Percentiles rank a stretch among this genome's conserved stretches.
Evolutionary conservation across 2,888 invertebrate species (phyloP).

Genomic region (Caenorhabditis sp.): DNA sequence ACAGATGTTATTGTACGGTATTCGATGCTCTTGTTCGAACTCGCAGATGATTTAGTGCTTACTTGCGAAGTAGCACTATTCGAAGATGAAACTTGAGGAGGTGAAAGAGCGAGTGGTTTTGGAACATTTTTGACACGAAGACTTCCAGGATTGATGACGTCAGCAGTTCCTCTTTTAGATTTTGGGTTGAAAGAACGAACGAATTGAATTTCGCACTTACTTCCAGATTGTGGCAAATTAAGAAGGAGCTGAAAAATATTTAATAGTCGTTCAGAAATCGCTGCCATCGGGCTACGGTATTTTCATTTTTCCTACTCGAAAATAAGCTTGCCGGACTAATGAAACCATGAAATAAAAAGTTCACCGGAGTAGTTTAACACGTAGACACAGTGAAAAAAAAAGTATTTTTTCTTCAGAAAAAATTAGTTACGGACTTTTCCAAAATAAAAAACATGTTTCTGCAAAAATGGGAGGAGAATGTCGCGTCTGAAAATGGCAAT

Average conservation of each 20-base stretch:
- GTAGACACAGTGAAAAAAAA: too few species aligned
- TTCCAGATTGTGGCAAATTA: constrained; percentile 16
- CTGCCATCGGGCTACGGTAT: too few species aligned
- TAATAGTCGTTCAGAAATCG: too few species aligned
- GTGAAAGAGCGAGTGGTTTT: constrained; percentile 24
- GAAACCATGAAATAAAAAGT: too few species aligned
- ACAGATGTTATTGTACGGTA: constrained; percentile 8
- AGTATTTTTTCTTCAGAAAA: too few species aligned
- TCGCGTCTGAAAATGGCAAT: too few species aligned
- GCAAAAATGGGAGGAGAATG: too few species aligned
- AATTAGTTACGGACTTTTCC: too few species aligned
- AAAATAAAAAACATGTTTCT: too few species aligned
- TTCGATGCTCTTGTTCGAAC: constrained; percentile 1
- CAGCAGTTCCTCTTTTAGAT: constrained; percentile 17
- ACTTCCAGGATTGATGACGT: constrained; percentile 26
- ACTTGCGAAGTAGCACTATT: neutral
- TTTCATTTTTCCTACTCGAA: too few species aligned
- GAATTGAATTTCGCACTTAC: constrained; percentile 19
- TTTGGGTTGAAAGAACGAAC: constrained; percentile 1
- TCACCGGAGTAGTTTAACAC: too few species aligned
- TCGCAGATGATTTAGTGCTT: neutral
- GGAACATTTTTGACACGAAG: constrained; percentile 18
- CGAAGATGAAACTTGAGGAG: neutral
- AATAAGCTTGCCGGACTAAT: too few species aligned
- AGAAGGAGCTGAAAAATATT: constrained; percentile 30